Evolutionary conservation across 2,888 invertebrate species (phyloP).

Genomic region (Macrophya annulata): DNA sequence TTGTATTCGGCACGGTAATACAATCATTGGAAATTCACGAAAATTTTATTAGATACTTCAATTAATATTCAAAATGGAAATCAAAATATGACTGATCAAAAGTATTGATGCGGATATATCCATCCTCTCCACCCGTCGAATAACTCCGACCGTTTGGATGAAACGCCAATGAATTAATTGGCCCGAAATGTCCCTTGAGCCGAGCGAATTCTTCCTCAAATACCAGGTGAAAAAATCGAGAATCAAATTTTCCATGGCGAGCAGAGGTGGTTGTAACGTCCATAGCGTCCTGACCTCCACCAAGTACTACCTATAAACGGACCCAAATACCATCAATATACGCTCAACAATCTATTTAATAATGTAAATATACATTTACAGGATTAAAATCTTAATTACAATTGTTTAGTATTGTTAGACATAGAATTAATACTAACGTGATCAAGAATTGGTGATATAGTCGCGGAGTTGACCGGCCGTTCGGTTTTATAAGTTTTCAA

Average conservation of each 20-base stretch:
- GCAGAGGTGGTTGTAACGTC: slow-evolving; percentile 98
- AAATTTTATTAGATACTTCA: not conserved
- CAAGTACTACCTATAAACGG: slow-evolving; percentile 88
- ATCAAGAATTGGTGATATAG: slow-evolving; percentile 96
- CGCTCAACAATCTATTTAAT: too few species aligned
- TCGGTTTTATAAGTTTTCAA: slow-evolving; percentile 99
- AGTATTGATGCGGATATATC: slow-evolving; percentile 96
- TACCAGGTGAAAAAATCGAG: slow-evolving; percentile 87
- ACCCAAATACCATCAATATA: not conserved
- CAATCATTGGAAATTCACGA: slow-evolving; percentile 25
- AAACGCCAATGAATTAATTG: slow-evolving; percentile 98
- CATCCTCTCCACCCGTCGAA: slow-evolving; percentile 99
- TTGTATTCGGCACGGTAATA: slow-evolving; percentile 29
- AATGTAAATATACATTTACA: not conserved
- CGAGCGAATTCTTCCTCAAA: slow-evolving; percentile 90
- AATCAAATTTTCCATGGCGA: slow-evolving; percentile 98
- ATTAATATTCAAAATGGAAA: slow-evolving; percentile 93
- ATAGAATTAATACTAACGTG: slow-evolving; percentile 84
- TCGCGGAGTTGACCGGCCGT: slow-evolving; percentile 98
- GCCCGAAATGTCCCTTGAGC: slow-evolving; percentile 99
- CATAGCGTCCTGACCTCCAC: slow-evolving; percentile 99
- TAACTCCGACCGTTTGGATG: slow-evolving; percentile 99
- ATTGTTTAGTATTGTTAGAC: not conserved
- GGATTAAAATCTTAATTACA: not conserved
- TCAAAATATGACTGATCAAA: slow-evolving; percentile 99